Percentiles rank a stretch among this genome's conserved stretches.
These are phyloP conservation scores for Panopea generosa DNA, from an alignment of 2,888 invertebrate species.

Conservation along the genomic window DNA sequence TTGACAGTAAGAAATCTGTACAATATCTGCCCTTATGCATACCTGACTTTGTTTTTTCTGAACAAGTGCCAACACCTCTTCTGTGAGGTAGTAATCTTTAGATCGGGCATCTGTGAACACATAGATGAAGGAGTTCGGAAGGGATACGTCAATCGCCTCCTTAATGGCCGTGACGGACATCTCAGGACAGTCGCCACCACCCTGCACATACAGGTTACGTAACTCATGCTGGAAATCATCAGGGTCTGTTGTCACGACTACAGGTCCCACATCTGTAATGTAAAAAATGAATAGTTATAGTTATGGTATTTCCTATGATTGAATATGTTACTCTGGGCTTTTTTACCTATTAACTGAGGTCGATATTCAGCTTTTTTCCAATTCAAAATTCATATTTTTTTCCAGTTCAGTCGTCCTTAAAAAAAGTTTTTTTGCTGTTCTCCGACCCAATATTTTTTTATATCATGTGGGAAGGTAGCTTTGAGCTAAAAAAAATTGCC, in stretches of 20 bases:
- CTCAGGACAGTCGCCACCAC: slow-evolving; percentile 92
- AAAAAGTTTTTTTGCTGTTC: too few species aligned
- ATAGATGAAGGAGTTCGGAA: slow-evolving; percentile 90
- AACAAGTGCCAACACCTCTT: slow-evolving; percentile 89
- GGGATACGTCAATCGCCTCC: slow-evolving; percentile 88
- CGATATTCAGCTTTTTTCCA: too few species aligned
- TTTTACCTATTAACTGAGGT: too few species aligned
- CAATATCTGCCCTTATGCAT: too few species aligned
- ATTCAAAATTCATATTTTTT: too few species aligned
- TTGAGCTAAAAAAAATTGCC: too few species aligned
- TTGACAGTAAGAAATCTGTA: too few species aligned
- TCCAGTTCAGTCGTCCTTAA: too few species aligned
- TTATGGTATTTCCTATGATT: too few species aligned
- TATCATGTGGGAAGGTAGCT: too few species aligned
- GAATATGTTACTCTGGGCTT: too few species aligned
- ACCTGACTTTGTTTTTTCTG: slow-evolving; percentile 91
- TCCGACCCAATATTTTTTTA: too few species aligned
- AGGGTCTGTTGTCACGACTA: slow-evolving; percentile 89
- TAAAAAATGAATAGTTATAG: slow-evolving; percentile 16
- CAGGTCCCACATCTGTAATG: slow-evolving; percentile 88
- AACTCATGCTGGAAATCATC: slow-evolving; percentile 88
- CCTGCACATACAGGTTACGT: slow-evolving; percentile 88
- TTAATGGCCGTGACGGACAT: slow-evolving; percentile 90
- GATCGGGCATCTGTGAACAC: slow-evolving; percentile 92
- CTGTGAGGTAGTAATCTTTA: slow-evolving; percentile 89